Evolutionary conservation across 2,797 vertebrate species (phyloP).

Genomic region (Dendrocincla fuliginosa): DNA sequence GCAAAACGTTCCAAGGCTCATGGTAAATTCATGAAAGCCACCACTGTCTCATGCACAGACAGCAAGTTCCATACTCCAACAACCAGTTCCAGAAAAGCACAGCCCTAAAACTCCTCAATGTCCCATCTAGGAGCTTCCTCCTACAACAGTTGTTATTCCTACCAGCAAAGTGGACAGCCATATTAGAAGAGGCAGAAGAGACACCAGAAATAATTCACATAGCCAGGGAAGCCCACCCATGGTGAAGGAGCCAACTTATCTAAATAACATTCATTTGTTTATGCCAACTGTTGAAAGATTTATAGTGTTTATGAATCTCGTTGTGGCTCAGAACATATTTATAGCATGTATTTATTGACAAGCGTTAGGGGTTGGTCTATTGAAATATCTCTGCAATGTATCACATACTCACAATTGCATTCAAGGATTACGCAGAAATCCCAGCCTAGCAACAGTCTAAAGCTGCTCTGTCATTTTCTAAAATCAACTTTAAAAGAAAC

Average conservation of each 20-base stretch:
- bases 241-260: not conserved
- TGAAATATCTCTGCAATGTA: constrained; percentile 15
- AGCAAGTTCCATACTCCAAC: not conserved
- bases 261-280: not conserved
- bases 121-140: accelerated
- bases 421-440: constrained; percentile 30
- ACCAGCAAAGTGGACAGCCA: not conserved
- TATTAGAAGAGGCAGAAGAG: not conserved
- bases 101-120: not conserved
- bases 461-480: constrained; percentile 19
- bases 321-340: constrained; percentile 18
- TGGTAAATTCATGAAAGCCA: not conserved
- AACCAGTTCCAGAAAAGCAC: not conserved
- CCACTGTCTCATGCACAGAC: not conserved
- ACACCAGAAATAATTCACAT: not conserved
- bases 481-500: constrained; percentile 39
- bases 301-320: not conserved
- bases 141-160: not conserved
- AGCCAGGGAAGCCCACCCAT: not conserved
- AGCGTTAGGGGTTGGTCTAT: constrained; percentile 24
- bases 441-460: constrained; percentile 22
- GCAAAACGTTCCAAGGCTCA: accelerated
- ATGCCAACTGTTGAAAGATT: constrained; percentile 24
- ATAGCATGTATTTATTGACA: constrained; percentile 45
- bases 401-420: not conserved